Percentiles rank a stretch among this genome's conserved stretches.
Conservation (phyloP, 2,888 invertebrate genomes). For the Oscheius onirici region DNA sequence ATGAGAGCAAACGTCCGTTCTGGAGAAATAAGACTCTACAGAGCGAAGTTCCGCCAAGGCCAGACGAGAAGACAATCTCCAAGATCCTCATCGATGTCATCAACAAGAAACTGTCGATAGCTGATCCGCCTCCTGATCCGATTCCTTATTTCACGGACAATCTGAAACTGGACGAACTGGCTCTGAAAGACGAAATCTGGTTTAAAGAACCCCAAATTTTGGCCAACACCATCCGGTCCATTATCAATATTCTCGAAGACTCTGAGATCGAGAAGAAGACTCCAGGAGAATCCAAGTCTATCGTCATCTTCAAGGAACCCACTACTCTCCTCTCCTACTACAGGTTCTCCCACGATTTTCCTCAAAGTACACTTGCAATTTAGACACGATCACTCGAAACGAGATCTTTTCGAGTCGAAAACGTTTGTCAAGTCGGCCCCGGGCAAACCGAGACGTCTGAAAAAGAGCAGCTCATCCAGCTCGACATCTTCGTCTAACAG, state of each 20-base stretch:
- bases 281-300: background rate
- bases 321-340: background rate
- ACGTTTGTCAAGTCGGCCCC: too few species aligned
- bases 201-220: background rate
- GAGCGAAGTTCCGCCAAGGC: background rate
- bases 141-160: background rate
- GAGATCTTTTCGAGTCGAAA: too few species aligned
- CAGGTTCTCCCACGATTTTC: background rate
- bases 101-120: background rate
- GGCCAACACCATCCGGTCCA: constrained; percentile 16
- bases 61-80: background rate
- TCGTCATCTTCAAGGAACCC: background rate
- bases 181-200: constrained; percentile 2
- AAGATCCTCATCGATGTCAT: constrained; percentile 11
- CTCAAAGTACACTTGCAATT: too few species aligned
- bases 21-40: constrained; percentile 13
- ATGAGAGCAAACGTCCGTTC: constrained; percentile 16
- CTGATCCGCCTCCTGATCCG: constrained; percentile 5
- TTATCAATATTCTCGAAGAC: background rate
- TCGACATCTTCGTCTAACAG: too few species aligned
- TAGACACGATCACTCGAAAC: too few species aligned
- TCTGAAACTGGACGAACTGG: background rate
- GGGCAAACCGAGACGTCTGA: too few species aligned
- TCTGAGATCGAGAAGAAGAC: background rate
- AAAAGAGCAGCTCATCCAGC: too few species aligned